A percentile compares a stretch with the other conserved stretches of the same genome.
phyloP scores from a whole-genome alignment of 2,888 invertebrate species.

The Ornithoptera priamus region DNA sequence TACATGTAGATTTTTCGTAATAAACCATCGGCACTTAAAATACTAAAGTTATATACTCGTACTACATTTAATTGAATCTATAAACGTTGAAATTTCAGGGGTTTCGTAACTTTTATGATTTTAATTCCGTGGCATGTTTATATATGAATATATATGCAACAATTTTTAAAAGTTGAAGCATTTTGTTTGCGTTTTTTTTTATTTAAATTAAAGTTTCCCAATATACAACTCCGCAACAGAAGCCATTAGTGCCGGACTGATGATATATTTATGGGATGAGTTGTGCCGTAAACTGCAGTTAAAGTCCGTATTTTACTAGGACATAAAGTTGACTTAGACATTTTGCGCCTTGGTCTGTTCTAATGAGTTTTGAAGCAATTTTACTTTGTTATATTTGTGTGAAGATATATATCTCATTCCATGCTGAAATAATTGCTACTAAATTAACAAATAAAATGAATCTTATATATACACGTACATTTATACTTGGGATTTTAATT shows the following conservation, averaged over 20 bases:
- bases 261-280: constrained; percentile 34
- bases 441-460: no score
- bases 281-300: constrained; percentile 30
- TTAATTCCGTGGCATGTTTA: no score
- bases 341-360: constrained; percentile 6
- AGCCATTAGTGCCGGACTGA: constrained; percentile 31
- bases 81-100: no score
- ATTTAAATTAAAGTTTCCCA: constrained; percentile 23
- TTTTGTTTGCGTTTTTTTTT: constrained; percentile 1
- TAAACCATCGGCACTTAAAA: no score
- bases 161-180: neutral
- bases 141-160: neutral
- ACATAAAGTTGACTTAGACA: constrained; percentile 10
- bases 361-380: constrained; percentile 18
- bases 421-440: no score
- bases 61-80: no score
- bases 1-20: no score
- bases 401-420: no score
- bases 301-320: constrained; percentile 22
- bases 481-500: no score
- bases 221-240: constrained; percentile 15
- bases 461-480: no score
- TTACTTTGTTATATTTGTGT: constrained; percentile 1
- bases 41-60: no score
- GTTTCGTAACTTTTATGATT: no score